Conservation (phyloP, 1,140 invertebrate species). For the Holotrichia oblita region DNA sequence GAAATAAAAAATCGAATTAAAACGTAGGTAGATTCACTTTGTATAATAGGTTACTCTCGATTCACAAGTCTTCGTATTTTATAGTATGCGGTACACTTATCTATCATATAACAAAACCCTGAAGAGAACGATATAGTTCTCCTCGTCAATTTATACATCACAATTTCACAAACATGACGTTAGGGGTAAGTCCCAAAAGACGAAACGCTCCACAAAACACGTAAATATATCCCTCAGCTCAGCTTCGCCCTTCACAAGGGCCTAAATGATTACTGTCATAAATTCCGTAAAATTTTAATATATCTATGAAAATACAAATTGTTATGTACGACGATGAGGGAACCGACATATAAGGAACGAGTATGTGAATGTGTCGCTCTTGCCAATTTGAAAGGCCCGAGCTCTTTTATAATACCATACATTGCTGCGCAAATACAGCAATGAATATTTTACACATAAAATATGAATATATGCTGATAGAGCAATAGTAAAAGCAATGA, state of each 20-base stretch:
- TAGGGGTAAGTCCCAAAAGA: neutral
- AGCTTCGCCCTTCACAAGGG: neutral
- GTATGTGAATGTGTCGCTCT: neutral
- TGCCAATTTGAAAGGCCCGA: neutral
- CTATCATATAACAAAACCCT: neutral
- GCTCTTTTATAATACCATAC: neutral
- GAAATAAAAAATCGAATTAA: too few relatives aligned
- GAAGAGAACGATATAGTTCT: neutral
- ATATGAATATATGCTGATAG: constrained; percentile 25
- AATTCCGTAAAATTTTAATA: constrained; percentile 24
- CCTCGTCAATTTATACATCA: constrained; percentile 15
- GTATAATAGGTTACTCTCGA: too few relatives aligned
- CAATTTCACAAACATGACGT: constrained; percentile 6
- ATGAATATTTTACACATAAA: constrained; percentile 39
- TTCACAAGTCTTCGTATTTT: too few relatives aligned
- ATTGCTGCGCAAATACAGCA: constrained; percentile 15
- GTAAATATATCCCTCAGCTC: constrained; percentile 21
- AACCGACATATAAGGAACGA: neutral
- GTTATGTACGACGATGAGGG: constrained; percentile 24
- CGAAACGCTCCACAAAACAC: neutral
- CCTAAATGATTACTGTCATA: constrained; percentile 18
- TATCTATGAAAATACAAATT: constrained; percentile 20
- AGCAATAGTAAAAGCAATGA: constrained; percentile 3
- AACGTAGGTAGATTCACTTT: too few relatives aligned
- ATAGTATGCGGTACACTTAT: neutral